These are phyloP conservation scores for Pantherophis alleghaniensis DNA, from an alignment of 2,797 vertebrate genomes.

Conservation along the genomic window DNA sequence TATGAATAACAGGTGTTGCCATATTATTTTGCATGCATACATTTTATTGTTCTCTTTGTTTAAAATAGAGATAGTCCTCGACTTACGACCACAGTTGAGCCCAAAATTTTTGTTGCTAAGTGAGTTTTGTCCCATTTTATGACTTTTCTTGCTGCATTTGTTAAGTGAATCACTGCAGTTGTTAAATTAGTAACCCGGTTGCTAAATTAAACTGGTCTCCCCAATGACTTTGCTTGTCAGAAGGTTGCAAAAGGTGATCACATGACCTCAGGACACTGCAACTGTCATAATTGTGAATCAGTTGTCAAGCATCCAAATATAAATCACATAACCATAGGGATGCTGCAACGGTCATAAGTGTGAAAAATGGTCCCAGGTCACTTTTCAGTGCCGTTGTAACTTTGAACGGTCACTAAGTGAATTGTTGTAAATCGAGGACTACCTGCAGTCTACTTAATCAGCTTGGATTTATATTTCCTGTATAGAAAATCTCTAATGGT, in stretches of 20 bases:
- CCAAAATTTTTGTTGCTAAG: neutral
- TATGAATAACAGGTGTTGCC: neutral
- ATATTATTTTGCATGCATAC: neutral
- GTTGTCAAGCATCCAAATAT: too few relatives aligned
- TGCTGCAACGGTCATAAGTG: too few relatives aligned
- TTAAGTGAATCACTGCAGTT: neutral
- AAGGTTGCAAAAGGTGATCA: too few relatives aligned
- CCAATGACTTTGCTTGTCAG: too few relatives aligned
- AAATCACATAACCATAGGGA: too few relatives aligned
- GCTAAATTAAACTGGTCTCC: neutral
- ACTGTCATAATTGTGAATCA: too few relatives aligned
- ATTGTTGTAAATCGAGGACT: neutral
- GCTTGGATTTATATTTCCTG: neutral
- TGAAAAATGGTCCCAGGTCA: too few relatives aligned
- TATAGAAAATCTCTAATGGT: neutral
- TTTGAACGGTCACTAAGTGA: too few relatives aligned
- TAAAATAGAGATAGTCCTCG: neutral
- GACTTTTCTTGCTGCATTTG: neutral
- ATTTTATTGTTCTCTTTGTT: neutral
- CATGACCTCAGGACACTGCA: too few relatives aligned
- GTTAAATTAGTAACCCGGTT: neutral
- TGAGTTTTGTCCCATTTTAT: neutral
- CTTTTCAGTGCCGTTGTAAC: too few relatives aligned
- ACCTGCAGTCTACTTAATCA: neutral
- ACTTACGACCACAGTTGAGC: neutral